Base-by-base conservation (phyloP, 2,888 invertebrate species). In the Lochmaea crataegi region DNA sequence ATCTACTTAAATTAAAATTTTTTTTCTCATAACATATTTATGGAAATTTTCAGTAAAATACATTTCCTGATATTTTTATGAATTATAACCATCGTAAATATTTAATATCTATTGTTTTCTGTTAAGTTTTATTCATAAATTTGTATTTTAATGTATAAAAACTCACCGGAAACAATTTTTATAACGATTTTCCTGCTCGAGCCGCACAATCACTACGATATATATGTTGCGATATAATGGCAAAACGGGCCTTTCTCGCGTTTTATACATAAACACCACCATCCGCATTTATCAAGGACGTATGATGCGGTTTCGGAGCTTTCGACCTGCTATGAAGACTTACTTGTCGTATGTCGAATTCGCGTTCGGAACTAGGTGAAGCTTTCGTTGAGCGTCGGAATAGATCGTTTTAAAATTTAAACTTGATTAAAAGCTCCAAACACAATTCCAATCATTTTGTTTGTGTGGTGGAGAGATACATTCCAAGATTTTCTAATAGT, bases 211-310 rank as follows among this genome's bases (percentile, higher is more conserved):
- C 76, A 76, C 76, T 74, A 70, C 67, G 61, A 77, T 77, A 71
- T 77, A 71, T 76, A 66, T 72, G 72, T 76, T 74, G 75, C 67
- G 74, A 71, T 79, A 72, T 81, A 78, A 65, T 73, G 74, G 70
- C 72, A 77, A 76, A 74, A 78, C 72, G 76, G 63, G 75, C 73
- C 71, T 76, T 78, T 73, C 74, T 77, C 70, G 71, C 75, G 74
- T 78, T 81, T 78, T 81, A 81, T 81, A 80, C 72, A 72, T 75
- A 75, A 77, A 75, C 75, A 42, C 68, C 61, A 63, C 41, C 14
- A 69, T 68, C 61, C 70, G 78, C 73, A 74, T 48, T 69, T 45
- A 77, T 71, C 77, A 71, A 56, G 58, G 79, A 77, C 78, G 56
- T 74, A 75, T 73, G 78, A 67, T 32, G 48, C 41, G n/a, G 65